Evolutionary conservation across 2,113 vertebrate genomes (phyloP).

Genomic region (Rynchops niger): DNA sequence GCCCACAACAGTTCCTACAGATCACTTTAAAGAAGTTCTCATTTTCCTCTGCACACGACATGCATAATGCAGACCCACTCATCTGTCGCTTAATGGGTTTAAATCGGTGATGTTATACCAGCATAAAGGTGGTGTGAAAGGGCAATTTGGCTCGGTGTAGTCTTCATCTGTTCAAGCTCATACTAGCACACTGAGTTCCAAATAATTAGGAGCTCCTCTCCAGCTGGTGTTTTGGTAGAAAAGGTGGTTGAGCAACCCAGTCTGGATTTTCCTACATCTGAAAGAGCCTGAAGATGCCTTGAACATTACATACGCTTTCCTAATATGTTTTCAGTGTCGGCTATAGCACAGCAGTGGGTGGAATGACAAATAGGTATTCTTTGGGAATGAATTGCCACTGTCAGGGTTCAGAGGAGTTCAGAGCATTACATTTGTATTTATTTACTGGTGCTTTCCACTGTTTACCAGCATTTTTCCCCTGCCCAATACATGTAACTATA

Average conservation of each 20-base stretch:
- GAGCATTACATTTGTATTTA: slow-evolving; percentile 24
- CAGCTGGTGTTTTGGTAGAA: slow-evolving; percentile 70
- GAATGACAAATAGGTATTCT: slow-evolving; percentile 61
- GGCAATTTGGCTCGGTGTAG: slow-evolving; percentile 33
- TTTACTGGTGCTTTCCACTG: slow-evolving; percentile 19
- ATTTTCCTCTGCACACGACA: background rate
- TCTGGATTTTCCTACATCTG: slow-evolving; percentile 62
- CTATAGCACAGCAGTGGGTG: slow-evolving; percentile 62
- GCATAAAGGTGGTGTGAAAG: slow-evolving; percentile 53
- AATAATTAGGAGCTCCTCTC: slow-evolving; percentile 55
- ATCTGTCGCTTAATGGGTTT: background rate
- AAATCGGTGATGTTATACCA: background rate
- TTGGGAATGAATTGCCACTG: slow-evolving; percentile 16
- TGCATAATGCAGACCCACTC: background rate
- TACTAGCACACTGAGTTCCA: slow-evolving; percentile 57
- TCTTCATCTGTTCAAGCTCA: slow-evolving; percentile 62
- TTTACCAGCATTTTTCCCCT: background rate
- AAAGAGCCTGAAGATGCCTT: slow-evolving; percentile 56
- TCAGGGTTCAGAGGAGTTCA: slow-evolving; percentile 47
- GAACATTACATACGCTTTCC: slow-evolving; percentile 67
- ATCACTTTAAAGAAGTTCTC: background rate
- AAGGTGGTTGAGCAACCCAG: slow-evolving; percentile 67
- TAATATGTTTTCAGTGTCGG: slow-evolving; percentile 59
- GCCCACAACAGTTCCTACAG: background rate
- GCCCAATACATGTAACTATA: background rate